These are phyloP conservation scores for Nematolebias whitei DNA, from an alignment of 2,113 vertebrate species.

Conservation along the genomic window DNA sequence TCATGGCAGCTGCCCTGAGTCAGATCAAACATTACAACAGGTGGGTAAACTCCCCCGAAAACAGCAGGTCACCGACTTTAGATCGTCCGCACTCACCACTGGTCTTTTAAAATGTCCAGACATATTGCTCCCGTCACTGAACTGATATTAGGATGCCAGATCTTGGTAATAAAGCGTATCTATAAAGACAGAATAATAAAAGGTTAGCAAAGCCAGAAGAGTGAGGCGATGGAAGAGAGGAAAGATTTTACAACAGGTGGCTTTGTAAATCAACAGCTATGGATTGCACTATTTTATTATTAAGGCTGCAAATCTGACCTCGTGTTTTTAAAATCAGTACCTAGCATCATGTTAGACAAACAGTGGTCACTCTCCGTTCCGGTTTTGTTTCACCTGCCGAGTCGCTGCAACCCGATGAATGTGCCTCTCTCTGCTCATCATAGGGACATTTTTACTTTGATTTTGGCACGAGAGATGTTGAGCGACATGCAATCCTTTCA, in stretches of 20 bases:
- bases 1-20: conserved; percentile 96
- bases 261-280: no score
- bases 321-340: background rate
- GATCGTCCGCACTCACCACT: conserved; percentile 86
- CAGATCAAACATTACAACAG: conserved; percentile 10
- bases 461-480: no score
- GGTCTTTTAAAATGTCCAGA: conserved; percentile 99
- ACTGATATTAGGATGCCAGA: conserved; percentile 99
- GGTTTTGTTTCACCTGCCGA: background rate
- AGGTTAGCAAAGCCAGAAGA: background rate
- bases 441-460: no score
- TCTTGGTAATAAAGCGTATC: conserved; percentile 99
- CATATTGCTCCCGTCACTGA: conserved; percentile 99
- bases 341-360: background rate
- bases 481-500: no score
- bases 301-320: no score
- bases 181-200: conserved; percentile 70
- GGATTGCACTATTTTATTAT: no score
- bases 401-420: background rate
- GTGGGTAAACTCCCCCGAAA: background rate
- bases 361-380: background rate
- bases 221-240: background rate
- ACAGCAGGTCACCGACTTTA: background rate
- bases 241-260: background rate
- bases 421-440: no score